Evolutionary conservation across 2,113 vertebrate genomes (phyloP).

Genomic region (Pelecanoides urinatrix): DNA sequence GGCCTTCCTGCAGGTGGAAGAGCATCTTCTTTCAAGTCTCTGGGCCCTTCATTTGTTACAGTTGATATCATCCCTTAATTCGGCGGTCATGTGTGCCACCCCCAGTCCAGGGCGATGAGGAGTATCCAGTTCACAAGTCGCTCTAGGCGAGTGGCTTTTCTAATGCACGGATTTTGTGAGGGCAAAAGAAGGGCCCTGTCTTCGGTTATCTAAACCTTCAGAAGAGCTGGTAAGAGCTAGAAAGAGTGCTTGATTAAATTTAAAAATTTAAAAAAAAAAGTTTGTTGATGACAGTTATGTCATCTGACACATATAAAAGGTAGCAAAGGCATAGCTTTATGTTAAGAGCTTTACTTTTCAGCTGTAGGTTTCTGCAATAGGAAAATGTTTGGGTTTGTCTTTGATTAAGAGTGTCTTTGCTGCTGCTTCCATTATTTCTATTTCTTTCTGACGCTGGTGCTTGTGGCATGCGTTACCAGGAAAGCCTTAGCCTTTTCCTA

Average conservation of each 20-base stretch:
- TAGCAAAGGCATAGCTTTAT: not conserved
- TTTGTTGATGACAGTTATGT: not conserved
- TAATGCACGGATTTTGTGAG: not conserved
- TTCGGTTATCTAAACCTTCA: not conserved
- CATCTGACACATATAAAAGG: not conserved
- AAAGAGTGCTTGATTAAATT: not conserved
- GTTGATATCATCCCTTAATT: not conserved
- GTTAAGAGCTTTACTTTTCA: not conserved
- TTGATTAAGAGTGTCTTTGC: not conserved
- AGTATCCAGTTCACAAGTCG: not conserved
- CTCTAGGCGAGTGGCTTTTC: not conserved
- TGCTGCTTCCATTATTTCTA: not conserved
- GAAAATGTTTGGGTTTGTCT: not conserved
- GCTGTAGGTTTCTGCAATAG: not conserved
- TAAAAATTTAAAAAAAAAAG: not conserved
- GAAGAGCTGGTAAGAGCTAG: not conserved
- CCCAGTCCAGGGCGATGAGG: not conserved
- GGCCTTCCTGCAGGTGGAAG: not conserved
- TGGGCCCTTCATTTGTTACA: not conserved
- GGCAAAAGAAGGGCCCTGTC: not conserved
- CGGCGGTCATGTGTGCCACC: not conserved
- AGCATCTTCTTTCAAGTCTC: slow-evolving; percentile 50
- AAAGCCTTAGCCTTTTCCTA: not conserved
- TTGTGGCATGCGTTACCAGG: not conserved
- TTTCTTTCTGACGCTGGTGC: not conserved